These are phyloP conservation scores for Pterostichus madidus DNA, from an alignment of 2,888 invertebrate genomes.

Conservation along the genomic window DNA sequence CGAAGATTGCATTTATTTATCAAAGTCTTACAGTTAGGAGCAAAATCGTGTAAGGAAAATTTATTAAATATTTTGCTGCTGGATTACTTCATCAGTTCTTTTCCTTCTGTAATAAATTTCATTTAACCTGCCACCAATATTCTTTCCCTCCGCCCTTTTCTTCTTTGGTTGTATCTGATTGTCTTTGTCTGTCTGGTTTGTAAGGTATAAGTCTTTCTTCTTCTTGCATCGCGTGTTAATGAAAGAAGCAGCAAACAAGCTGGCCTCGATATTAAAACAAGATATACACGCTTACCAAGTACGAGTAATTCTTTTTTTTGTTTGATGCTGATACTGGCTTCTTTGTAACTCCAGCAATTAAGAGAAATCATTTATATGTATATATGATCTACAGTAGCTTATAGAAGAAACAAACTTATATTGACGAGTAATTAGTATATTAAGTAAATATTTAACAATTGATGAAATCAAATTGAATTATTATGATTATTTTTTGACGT, in stretches of 20 bases:
- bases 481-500: no score
- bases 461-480: no score
- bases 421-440: no score
- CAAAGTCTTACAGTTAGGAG: neutral
- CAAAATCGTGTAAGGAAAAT: neutral
- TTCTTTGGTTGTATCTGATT: neutral
- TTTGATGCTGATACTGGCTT: neutral
- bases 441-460: no score
- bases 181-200: neutral
- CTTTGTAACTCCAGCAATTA: neutral
- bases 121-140: neutral
- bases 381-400: no score
- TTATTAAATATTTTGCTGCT: neutral
- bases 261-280: constrained; percentile 15
- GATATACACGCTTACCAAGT: neutral
- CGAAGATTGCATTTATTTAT: no score
- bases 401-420: no score
- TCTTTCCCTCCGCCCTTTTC: neutral
- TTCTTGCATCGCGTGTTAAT: neutral
- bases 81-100: constrained; percentile 11
- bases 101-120: constrained; percentile 2
- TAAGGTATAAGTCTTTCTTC: neutral
- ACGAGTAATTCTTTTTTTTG: neutral
- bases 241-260: neutral
- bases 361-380: neutral